phyloP scores from a whole-genome alignment of 2,888 invertebrate species.

The Phytoseiulus persimilis region DNA sequence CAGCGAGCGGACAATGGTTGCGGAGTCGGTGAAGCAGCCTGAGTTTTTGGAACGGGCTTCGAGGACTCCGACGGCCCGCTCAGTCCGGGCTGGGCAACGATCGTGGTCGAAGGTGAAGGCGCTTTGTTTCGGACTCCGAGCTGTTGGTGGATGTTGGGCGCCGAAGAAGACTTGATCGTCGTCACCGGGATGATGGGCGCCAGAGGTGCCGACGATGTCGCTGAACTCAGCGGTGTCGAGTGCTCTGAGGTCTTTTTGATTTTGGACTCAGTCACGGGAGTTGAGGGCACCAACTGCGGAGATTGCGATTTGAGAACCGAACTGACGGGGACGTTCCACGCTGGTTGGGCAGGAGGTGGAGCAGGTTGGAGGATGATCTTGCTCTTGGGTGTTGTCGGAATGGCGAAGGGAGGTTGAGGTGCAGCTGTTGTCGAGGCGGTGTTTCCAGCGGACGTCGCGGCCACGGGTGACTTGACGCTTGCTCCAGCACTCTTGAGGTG shows the following conservation, averaged over 20 bases:
- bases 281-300: not conserved
- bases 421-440: not conserved
- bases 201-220: not conserved
- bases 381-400: conserved; percentile 12
- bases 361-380: conserved; percentile 27
- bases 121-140: not conserved
- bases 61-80: not conserved
- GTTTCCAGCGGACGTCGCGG: not conserved
- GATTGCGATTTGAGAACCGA: conserved; percentile 24
- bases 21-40: conserved; percentile 11
- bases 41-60: not conserved
- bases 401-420: not conserved
- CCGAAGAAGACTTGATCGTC: not conserved
- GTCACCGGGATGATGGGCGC: not conserved
- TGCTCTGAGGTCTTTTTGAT: not conserved
- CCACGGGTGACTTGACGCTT: not conserved
- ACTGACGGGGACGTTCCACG: conserved; percentile 8
- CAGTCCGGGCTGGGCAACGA: not conserved
- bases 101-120: not conserved
- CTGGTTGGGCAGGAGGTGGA: conserved; percentile 26
- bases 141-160: not conserved
- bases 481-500: conserved; percentile 6
- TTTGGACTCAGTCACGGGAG: not conserved
- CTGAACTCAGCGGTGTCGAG: not conserved
- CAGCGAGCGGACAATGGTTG: not conserved